Conservation (phyloP, 2,888 invertebrate genomes). For the Lycocerus yunnanus region DNA sequence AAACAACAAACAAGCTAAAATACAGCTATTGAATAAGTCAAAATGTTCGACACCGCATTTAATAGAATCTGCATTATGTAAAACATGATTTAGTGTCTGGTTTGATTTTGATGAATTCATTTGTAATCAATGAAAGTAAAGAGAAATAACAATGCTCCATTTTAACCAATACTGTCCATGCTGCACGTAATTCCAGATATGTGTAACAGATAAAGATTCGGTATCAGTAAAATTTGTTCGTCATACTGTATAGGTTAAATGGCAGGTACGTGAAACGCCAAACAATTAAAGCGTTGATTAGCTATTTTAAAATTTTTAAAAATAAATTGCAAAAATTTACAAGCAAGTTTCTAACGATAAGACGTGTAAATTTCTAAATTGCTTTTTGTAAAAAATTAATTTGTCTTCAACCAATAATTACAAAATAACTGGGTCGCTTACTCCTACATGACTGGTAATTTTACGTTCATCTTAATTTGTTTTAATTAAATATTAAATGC, state of each 20-base stretch:
- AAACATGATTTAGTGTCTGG: no score
- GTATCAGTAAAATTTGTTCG: neutral
- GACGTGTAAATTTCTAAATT: neutral
- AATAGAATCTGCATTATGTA: neutral
- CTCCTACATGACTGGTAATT: neutral
- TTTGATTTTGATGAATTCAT: neutral
- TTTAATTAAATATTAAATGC: neutral
- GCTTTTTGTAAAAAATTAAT: neutral
- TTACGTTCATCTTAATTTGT: neutral
- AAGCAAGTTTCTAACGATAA: neutral
- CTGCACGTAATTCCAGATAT: neutral
- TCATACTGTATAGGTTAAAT: neutral
- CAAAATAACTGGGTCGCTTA: neutral
- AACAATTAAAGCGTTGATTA: neutral
- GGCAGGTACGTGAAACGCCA: neutral
- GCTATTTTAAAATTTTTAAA: neutral
- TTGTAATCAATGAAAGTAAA: neutral
- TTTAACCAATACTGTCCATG: neutral
- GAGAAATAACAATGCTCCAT: neutral
- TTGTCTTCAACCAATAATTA: neutral
- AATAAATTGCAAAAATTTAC: neutral
- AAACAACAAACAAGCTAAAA: neutral
- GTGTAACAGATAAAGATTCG: neutral
- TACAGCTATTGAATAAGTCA: neutral
- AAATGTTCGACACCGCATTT: neutral